A percentile compares a stretch with the other conserved stretches of the same genome.
Conservation (phyloP, 1,140 invertebrate genomes). For the Achatina immaculata region DNA sequence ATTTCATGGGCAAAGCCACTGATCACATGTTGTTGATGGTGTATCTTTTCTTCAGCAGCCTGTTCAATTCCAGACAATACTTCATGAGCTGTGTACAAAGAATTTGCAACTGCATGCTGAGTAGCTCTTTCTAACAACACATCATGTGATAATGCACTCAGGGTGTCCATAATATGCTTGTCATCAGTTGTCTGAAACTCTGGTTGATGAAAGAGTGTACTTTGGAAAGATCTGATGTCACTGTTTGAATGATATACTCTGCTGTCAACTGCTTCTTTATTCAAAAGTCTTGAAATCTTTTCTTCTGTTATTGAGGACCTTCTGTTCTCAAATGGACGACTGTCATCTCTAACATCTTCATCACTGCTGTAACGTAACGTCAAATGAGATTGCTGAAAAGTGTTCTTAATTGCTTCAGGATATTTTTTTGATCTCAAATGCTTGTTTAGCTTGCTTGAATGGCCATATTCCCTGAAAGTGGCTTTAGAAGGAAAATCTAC, state of each 20-base stretch:
- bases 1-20: slow-evolving; percentile 42
- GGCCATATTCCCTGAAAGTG: slow-evolving; percentile 32
- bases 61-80: slow-evolving; percentile 51
- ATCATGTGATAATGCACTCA: slow-evolving; percentile 49
- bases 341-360: neutral
- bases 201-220: neutral
- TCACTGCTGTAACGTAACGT: neutral
- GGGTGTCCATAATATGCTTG: slow-evolving; percentile 38
- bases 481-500: neutral
- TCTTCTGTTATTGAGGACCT: neutral
- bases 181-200: neutral
- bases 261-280: neutral
- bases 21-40: slow-evolving; percentile 51
- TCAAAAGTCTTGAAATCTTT: neutral
- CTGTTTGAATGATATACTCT: neutral
- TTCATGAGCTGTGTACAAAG: slow-evolving; percentile 53
- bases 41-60: slow-evolving; percentile 49
- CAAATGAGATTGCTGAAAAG: neutral
- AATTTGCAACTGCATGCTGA: slow-evolving; percentile 50
- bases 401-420: neutral
- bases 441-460: slow-evolving; percentile 1
- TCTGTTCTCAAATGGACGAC: neutral
- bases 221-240: neutral
- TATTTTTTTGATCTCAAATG: neutral
- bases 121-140: slow-evolving; percentile 46